Evolutionary conservation across 1,140 invertebrate species (phyloP), one percentile per base, ranked within the genome.

Genomic region (Rhizoglyphus robini): DNA sequence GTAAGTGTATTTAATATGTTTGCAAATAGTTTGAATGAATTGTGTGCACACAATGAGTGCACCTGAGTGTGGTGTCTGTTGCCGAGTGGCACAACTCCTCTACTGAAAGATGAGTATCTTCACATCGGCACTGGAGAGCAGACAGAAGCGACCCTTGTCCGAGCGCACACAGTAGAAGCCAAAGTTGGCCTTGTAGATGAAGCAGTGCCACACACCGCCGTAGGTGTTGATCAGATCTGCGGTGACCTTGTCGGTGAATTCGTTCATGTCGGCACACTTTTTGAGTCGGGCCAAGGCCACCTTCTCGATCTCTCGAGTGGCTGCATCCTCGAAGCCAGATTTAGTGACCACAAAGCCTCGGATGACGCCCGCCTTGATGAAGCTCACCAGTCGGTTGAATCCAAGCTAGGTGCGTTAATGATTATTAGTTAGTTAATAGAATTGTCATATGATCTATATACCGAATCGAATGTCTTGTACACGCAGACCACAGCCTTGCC

Each of bases 111-210:
- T 54, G 51, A 54, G 51, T 11, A 54, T 54, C 51, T 54, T 54
- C 23, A 32, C 51, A 25, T 54, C 51, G 23, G 23, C 8, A 32
- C 31, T 54, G 20, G 51, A 11, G 8, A 54, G 8, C 20, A 54
- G 20, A 54, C 51, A 54, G 51, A 54, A 54, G 8, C 31, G 8
- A 8, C 51, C 31, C 51, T 54, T 54, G 15, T 54, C 51, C 8
- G 51, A 54, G 8, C 51, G 51, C 8, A 54, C 51, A 32, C 51
- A 54, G 20, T 54, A 54, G 51, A 54, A 54, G 51, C 51, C 51
- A 20, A 54, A 54, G 20, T 54, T 54, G 51, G 31, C 20, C 20
- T 54, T 54, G 51, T 54, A 54, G 8, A 54, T 54, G 51, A 54
- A 32, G 23, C 51, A 54, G 20, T 54, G 51, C 23, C 23, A 54